Evolutionary conservation across 2,888 invertebrate genomes (phyloP).

Genomic region (Prosopocoilus inquinatus): DNA sequence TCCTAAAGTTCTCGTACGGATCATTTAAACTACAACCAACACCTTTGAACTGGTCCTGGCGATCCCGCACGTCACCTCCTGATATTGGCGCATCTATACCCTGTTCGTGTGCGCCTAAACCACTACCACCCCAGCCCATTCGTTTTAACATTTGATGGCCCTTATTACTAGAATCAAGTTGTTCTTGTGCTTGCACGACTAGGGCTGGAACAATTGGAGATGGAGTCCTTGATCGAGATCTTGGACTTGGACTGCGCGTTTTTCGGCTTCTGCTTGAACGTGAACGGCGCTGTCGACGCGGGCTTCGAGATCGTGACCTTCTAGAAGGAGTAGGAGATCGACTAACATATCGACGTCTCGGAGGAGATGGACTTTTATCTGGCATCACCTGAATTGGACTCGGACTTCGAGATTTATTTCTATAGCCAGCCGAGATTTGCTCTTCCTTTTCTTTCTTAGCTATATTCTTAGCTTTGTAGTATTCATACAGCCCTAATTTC

Average conservation of each 20-base stretch:
- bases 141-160: constrained; percentile 96
- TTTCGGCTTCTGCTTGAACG: constrained; percentile 52
- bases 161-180: constrained; percentile 86
- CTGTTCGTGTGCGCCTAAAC: constrained; percentile 91
- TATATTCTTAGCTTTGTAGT: constrained; percentile 93
- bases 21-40: constrained; percentile 91
- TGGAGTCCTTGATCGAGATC: constrained; percentile 48
- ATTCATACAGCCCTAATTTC: constrained; percentile 94
- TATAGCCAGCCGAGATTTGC: constrained; percentile 68
- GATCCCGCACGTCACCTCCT: constrained; percentile 86
- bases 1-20: constrained; percentile 96
- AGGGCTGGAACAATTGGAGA: constrained; percentile 17
- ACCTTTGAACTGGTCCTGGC: constrained; percentile 91
- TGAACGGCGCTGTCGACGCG: constrained; percentile 37
- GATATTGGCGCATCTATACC: constrained; percentile 94
- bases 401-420: constrained; percentile 74
- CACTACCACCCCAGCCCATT: constrained; percentile 98
- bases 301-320: constrained; percentile 44
- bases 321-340: constrained; percentile 50
- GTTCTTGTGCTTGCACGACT: constrained; percentile 44
- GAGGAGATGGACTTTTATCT: constrained; percentile 70
- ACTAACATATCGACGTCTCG: constrained; percentile 73
- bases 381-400: constrained; percentile 73
- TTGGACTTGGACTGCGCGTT: constrained; percentile 45
- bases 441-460: constrained; percentile 88